Percentiles rank a stretch among this genome's conserved stretches.
Conservation (phyloP, 2,888 invertebrate genomes). For the Drosophila hamatofila region DNA sequence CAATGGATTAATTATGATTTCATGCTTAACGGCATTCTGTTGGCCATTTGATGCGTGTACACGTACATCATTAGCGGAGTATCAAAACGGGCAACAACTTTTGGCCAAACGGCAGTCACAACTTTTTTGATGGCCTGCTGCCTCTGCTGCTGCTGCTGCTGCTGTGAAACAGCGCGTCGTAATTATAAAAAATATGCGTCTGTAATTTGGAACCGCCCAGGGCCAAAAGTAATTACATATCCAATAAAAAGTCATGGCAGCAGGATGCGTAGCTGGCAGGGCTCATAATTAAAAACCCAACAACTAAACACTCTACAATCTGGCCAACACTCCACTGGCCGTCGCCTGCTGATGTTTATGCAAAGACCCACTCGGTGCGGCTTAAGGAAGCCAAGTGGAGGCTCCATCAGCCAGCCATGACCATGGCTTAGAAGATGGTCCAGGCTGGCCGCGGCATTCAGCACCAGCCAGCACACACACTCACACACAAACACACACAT, state of each 20-base stretch:
- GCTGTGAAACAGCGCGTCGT: conserved; percentile 37
- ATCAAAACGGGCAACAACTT: conserved; percentile 47
- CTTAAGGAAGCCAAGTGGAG: conserved; percentile 1
- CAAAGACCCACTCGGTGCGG: conserved; percentile 9
- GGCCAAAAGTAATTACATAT: conserved; percentile 73
- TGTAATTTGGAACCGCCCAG: conserved; percentile 53
- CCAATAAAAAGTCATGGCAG: conserved; percentile 72
- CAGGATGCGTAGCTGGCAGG: conserved; percentile 25
- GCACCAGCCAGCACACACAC: not conserved
- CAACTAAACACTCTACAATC: conserved; percentile 26
- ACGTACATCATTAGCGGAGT: conserved; percentile 70
- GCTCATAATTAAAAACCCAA: conserved; percentile 69
- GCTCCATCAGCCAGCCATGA: conserved; percentile 11
- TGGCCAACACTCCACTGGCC: conserved; percentile 15
- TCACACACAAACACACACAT: conserved; percentile 36
- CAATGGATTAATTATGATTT: conserved; percentile 58
- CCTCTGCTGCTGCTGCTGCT: not conserved
- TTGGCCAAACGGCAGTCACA: conserved; percentile 25
- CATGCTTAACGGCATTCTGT: conserved; percentile 40
- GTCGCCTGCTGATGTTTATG: conserved; percentile 45
- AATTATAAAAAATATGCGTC: conserved; percentile 74
- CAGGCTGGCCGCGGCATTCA: conserved; percentile 27
- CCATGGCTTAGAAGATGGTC: not conserved
- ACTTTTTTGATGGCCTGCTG: conserved; percentile 38
- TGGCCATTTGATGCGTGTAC: conserved; percentile 51